Base-by-base conservation (phyloP, 2,113 vertebrate species). In the Patagioenas fasciata region DNA sequence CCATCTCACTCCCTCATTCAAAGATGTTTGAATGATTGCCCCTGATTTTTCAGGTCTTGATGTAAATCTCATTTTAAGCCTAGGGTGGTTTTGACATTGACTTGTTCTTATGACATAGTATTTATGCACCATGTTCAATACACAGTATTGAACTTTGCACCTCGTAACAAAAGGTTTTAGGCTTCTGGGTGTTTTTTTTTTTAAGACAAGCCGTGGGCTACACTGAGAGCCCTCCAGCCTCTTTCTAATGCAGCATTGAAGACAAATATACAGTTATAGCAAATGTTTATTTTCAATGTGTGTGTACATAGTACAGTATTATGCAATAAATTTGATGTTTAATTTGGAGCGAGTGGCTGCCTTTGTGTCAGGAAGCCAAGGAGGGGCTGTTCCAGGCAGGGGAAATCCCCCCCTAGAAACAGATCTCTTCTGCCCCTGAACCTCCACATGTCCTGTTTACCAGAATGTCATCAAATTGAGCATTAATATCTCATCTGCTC, bases 201-300 rank as follows among this genome's bases (percentile, higher is more conserved):
- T 96, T 80, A 95, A 97, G 96, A 97, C 38, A 86, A 95, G 94
- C 82, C 88, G 94, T 60, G 97, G 97, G 93, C 93, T 94, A 73
- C 94, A 87, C 72, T 1, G 90, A 90, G 97, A 97, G 97, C 93
- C 97, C 94, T 88, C 61, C 91, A 96, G 96, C 94, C 96, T 95
- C 95, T 98, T 98, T 98, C 95, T 98, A 97, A 97, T 89, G 96
- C 94, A 97, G 94, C 96, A 80, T 96, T 97, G 85, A 97, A 94
- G 84, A 96, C 93, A 95, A 97, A 98, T 93, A 97, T 67, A 97
- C 94, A 82, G 7, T 86, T 96, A 95, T 97, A 97, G 89, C 48
- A 98, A 97, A 98, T 97, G 98, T 98, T 98, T 98, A 98, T 98
- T 98, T 98, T 98, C 96, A 69, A 97, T 94, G 97, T 98, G 96